Evolutionary conservation across 2,113 vertebrate genomes (phyloP).

Genomic region (Chinchilla lanigera): DNA sequence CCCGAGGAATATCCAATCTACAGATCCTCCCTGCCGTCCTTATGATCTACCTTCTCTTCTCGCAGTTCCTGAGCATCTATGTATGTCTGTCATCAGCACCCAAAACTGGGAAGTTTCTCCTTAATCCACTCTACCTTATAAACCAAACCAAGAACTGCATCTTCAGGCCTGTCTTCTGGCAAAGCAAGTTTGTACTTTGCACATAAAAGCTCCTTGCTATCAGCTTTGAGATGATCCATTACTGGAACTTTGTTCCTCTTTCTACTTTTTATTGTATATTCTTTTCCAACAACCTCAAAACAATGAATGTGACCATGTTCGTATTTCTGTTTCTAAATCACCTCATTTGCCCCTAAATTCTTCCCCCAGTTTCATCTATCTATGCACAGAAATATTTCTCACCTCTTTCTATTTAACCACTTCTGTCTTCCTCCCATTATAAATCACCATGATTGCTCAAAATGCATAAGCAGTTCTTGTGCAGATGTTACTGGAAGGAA

Average conservation of each 20-base stretch:
- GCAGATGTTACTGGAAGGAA: conserved; percentile 67
- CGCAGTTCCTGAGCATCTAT: background rate
- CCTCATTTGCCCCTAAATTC: background rate
- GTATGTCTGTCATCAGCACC: background rate
- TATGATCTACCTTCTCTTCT: background rate
- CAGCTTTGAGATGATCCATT: background rate
- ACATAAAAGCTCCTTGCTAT: background rate
- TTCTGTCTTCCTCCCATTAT: conserved; percentile 11
- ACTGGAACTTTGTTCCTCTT: background rate
- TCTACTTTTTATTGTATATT: background rate
- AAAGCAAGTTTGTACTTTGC: background rate
- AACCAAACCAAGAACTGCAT: background rate
- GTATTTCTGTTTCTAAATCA: background rate
- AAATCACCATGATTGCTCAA: conserved; percentile 45
- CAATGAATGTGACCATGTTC: background rate
- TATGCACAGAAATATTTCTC: background rate
- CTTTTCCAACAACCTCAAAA: background rate
- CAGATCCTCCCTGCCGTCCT: background rate
- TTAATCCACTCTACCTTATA: background rate
- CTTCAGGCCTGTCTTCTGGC: background rate
- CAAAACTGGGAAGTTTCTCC: background rate
- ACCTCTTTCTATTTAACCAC: background rate
- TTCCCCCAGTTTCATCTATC: background rate
- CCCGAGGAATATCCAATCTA: background rate
- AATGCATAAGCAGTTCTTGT: conserved; percentile 44